phyloP scores from a whole-genome alignment of 2,888 invertebrate species.

The Cheiracanthium punctorium region DNA sequence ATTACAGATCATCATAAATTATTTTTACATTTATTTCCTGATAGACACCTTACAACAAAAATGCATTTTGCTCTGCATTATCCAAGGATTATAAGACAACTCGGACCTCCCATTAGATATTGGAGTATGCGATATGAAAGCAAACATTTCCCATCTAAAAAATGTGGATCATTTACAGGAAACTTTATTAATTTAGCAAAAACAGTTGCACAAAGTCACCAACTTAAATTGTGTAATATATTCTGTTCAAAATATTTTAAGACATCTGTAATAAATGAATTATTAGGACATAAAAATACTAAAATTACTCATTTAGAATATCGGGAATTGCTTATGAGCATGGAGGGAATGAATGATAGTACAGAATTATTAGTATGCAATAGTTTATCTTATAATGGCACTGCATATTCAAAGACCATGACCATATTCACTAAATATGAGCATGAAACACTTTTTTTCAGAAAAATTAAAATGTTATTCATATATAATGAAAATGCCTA shows the following conservation, averaged over 20 bases:
- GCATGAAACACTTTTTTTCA: constrained; percentile 19
- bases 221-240: constrained; percentile 3
- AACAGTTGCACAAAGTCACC: constrained; percentile 15
- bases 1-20: constrained; percentile 18
- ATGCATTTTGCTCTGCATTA: no score
- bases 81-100: no score
- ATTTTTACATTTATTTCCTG: constrained; percentile 23
- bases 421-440: constrained; percentile 12
- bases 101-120: no score
- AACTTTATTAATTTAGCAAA: constrained; percentile 35
- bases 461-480: constrained; percentile 18
- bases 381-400: constrained; percentile 12
- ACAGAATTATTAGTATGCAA: constrained; percentile 14
- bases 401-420: constrained; percentile 17
- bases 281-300: constrained; percentile 8
- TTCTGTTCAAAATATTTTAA: constrained; percentile 1
- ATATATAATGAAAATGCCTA: constrained; percentile 26
- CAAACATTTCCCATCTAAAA: constrained; percentile 31
- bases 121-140: constrained; percentile 21
- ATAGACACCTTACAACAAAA: constrained; percentile 25
- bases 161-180: constrained; percentile 4
- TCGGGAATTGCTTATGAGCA: neutral
- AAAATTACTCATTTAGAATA: neutral
- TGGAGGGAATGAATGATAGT: neutral
- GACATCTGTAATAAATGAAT: constrained; percentile 2